Evolutionary conservation across 2,888 invertebrate species (phyloP).

Genomic region (Dendrolimus pini): DNA sequence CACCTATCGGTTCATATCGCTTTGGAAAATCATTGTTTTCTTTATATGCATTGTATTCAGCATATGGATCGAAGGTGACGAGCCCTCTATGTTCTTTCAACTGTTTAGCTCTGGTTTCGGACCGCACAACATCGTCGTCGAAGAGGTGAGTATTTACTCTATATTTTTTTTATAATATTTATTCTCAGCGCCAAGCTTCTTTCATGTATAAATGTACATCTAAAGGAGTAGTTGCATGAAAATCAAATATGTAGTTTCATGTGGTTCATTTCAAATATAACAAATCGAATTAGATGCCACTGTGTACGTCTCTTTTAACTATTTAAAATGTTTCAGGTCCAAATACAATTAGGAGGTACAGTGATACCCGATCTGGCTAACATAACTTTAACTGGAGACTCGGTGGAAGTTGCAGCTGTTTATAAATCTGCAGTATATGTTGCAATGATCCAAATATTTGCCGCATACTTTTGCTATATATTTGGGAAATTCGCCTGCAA

Average conservation of each 20-base stretch:
- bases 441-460: conserved; percentile 86
- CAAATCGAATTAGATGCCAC: too few species aligned
- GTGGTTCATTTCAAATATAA: too few species aligned
- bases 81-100: conserved; percentile 85
- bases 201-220: too few species aligned
- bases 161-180: too few species aligned
- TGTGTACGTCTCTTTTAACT: too few species aligned
- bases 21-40: conserved; percentile 93
- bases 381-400: conserved; percentile 85
- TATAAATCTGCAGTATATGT: conserved; percentile 86
- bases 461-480: conserved; percentile 92
- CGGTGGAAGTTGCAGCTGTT: conserved; percentile 82
- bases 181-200: too few species aligned
- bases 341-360: conserved; percentile 77
- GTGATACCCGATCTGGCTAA: conserved; percentile 85
- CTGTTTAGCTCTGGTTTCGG: conserved; percentile 85
- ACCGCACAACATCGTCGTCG: conserved; percentile 86
- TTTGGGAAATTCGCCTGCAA: conserved; percentile 98
- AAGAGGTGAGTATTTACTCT: conserved; percentile 70
- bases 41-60: conserved; percentile 84
- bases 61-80: conserved; percentile 85
- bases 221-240: too few species aligned
- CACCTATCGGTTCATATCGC: conserved; percentile 91
- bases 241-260: too few species aligned
- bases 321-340: conserved; percentile 60